phyloP scores from a whole-genome alignment of 2,797 vertebrate genomes.

The Huso huso region DNA sequence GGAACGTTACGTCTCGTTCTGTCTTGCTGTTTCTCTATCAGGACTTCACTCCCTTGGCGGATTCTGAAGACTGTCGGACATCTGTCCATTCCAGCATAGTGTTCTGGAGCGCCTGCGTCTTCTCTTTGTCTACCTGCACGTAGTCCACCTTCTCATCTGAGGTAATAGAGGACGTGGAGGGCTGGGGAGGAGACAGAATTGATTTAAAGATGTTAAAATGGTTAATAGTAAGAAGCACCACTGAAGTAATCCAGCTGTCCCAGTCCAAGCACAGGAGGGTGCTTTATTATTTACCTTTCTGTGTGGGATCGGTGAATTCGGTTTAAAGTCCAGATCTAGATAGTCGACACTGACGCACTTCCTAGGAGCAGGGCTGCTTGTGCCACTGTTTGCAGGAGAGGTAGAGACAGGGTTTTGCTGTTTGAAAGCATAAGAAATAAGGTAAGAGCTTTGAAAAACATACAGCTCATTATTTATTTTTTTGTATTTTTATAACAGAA shows the following conservation, averaged over 20 bases:
- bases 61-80: slow-evolving; percentile 88
- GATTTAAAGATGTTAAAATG: no score
- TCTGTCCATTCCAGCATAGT: slow-evolving; percentile 99
- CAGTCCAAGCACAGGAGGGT: no score
- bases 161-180: slow-evolving; percentile 88
- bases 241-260: no score
- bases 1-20: neutral
- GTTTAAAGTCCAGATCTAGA: slow-evolving; percentile 91
- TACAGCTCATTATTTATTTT: no score
- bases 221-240: neutral
- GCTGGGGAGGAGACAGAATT: slow-evolving; percentile 48
- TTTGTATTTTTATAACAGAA: no score
- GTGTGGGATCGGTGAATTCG: slow-evolving; percentile 85
- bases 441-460: no score
- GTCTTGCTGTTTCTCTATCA: slow-evolving; percentile 34
- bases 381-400: slow-evolving; percentile 87
- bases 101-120: slow-evolving; percentile 91
- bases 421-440: slow-evolving; percentile 17
- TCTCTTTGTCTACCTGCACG: slow-evolving; percentile 96
- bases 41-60: slow-evolving; percentile 79
- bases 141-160: slow-evolving; percentile 97
- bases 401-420: slow-evolving; percentile 97
- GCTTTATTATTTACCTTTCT: slow-evolving; percentile 71
- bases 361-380: slow-evolving; percentile 89
- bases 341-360: slow-evolving; percentile 95